Percentiles rank a stretch among this genome's conserved stretches.
Conservation (phyloP, 92 coral and sea anemone species). For the Actinernus sp. region DNA sequence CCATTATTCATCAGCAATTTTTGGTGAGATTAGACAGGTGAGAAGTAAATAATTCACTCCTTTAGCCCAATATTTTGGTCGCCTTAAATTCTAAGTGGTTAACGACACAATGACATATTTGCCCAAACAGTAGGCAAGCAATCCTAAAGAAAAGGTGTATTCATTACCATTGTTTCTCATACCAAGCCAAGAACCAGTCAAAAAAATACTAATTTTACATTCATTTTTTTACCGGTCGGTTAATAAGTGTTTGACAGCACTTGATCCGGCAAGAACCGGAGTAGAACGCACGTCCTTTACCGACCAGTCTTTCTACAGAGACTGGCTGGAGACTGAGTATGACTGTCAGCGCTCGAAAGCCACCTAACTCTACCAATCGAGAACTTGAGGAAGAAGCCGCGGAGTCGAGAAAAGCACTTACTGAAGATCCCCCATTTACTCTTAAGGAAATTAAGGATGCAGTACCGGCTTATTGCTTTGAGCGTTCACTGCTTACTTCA, state of each 20-base stretch:
- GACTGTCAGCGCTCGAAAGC: neutral
- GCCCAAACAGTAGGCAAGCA: neutral
- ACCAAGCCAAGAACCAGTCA: neutral
- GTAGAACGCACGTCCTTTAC: too few relatives aligned
- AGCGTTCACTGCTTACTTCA: constrained; percentile 74
- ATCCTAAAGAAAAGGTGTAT: neutral
- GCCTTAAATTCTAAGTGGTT: neutral
- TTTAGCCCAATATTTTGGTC: neutral
- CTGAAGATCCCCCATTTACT: constrained; percentile 76
- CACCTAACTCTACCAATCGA: neutral
- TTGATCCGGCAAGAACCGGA: too few relatives aligned
- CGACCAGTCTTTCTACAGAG: too few relatives aligned
- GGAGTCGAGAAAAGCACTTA: constrained; percentile 14
- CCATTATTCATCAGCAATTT: too few relatives aligned
- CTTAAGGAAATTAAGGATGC: constrained; percentile 83
- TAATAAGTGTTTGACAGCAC: too few relatives aligned
- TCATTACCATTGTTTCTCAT: too few relatives aligned
- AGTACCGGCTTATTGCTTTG: constrained; percentile 86
- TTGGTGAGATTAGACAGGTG: too few relatives aligned
- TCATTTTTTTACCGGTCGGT: too few relatives aligned
- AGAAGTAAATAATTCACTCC: neutral
- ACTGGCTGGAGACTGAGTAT: too few relatives aligned
- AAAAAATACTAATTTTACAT: too few relatives aligned
- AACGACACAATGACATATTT: neutral
- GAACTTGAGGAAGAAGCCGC: neutral